A percentile compares a stretch with the other conserved stretches of the same genome.
These are phyloP conservation scores for Varanus salvator DNA, from an alignment of 2,113 vertebrate species.

Conservation along the genomic window DNA sequence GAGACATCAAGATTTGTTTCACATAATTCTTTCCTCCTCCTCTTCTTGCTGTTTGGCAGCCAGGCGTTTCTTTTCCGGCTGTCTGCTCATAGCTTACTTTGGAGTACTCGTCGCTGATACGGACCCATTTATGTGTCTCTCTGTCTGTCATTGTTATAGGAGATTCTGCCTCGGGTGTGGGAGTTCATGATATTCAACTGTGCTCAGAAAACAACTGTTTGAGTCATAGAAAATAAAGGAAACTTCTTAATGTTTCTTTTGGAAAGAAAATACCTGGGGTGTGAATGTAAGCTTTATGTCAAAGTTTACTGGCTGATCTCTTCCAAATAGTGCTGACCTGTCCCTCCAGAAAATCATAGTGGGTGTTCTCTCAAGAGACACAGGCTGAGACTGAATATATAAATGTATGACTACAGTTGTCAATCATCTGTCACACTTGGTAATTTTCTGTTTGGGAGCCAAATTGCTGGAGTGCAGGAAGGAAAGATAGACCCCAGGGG, in stretches of 20 bases:
- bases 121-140: background rate
- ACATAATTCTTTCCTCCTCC: background rate
- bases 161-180: background rate
- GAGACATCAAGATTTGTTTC: background rate
- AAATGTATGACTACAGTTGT: background rate
- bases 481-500: background rate
- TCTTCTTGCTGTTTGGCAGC: background rate
- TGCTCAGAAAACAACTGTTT: background rate
- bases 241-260: conserved; percentile 46
- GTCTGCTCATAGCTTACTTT: background rate
- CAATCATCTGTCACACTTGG: conserved; percentile 29
- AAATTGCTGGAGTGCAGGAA: background rate
- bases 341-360: background rate
- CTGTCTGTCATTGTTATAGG: background rate
- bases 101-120: background rate
- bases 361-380: conserved; percentile 34
- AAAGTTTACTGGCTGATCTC: conserved; percentile 31
- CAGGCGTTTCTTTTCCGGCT: conserved; percentile 15
- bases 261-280: conserved; percentile 48
- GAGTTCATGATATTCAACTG: background rate
- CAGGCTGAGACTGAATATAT: conserved; percentile 48
- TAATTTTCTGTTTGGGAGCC: conserved; percentile 11
- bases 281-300: conserved; percentile 10
- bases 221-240: conserved; percentile 10
- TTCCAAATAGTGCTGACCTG: background rate